These are phyloP conservation scores for Phymatocera aterrima DNA, from an alignment of 2,888 invertebrate genomes.

Conservation along the genomic window DNA sequence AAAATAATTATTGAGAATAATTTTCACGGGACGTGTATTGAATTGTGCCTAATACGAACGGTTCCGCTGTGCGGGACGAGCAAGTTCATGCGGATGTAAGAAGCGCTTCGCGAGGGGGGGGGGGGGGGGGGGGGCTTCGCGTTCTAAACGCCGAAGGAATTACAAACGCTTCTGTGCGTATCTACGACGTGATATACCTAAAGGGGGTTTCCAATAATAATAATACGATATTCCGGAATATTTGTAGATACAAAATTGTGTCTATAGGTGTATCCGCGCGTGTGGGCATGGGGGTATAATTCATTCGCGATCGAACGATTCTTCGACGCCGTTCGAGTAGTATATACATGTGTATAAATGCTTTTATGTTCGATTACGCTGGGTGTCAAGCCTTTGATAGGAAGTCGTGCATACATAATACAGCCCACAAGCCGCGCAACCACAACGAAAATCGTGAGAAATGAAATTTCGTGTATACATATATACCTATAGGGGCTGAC, in stretches of 20 bases:
- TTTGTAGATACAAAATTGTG: not conserved
- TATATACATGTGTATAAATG: not conserved
- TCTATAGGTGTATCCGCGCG: not conserved
- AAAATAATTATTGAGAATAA: not conserved
- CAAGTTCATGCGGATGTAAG: too few species aligned
- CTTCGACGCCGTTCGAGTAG: not conserved
- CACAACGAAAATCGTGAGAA: not conserved
- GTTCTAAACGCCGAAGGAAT: too few species aligned
- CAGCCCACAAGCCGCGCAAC: too few species aligned
- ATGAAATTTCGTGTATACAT: not conserved
- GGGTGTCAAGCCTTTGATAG: not conserved
- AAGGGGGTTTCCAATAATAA: not conserved
- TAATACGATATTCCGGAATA: not conserved
- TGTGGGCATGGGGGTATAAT: not conserved
- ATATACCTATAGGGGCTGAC: too few species aligned
- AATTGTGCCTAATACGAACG: not conserved
- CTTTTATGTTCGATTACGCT: not conserved
- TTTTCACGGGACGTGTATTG: not conserved
- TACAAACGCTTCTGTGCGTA: too few species aligned
- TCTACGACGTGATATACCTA: too few species aligned
- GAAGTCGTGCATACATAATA: not conserved
- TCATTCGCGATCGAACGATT: constrained; percentile 13
- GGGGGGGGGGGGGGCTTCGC: too few species aligned
- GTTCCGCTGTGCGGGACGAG: too few species aligned
- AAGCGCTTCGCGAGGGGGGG: too few species aligned